phyloP scores from a whole-genome alignment of 2,797 vertebrate genomes.

The Epinephelus coioides region DNA sequence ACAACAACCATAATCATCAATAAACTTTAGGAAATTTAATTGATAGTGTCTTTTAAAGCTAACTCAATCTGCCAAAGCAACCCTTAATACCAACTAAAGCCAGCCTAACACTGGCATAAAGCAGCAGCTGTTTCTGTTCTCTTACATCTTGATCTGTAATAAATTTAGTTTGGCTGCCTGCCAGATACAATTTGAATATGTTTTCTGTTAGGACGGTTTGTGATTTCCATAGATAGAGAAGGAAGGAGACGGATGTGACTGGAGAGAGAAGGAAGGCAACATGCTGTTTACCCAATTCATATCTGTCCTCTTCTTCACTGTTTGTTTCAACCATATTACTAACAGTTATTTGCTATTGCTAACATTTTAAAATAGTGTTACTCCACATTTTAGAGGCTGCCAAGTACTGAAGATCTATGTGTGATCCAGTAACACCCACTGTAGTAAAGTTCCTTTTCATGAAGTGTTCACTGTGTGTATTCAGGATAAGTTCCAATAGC shows the following conservation, averaged over 20 bases:
- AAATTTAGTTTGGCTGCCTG: conserved; percentile 1
- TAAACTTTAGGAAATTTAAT: neutral
- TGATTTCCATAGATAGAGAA: conserved; percentile 18
- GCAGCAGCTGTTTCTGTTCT: neutral
- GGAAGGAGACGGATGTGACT: neutral
- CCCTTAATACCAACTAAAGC: neutral
- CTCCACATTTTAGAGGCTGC: too few species aligned
- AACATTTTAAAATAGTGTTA: too few species aligned
- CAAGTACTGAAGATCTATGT: too few species aligned
- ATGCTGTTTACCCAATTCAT: neutral
- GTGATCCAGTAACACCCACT: too few species aligned
- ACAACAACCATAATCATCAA: neutral
- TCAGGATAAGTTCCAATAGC: neutral
- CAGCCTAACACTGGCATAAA: neutral
- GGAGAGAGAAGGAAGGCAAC: neutral
- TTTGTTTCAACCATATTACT: neutral
- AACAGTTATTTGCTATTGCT: neutral
- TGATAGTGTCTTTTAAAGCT: neutral
- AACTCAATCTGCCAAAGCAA: neutral
- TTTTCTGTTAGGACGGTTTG: neutral
- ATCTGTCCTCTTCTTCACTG: neutral
- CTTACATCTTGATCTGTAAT: neutral
- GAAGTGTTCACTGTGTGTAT: neutral
- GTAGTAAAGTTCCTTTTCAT: neutral
- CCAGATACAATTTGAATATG: conserved; percentile 14